Conservation (phyloP, 1,140 invertebrate genomes). For the Drosophila hydei region DNA sequence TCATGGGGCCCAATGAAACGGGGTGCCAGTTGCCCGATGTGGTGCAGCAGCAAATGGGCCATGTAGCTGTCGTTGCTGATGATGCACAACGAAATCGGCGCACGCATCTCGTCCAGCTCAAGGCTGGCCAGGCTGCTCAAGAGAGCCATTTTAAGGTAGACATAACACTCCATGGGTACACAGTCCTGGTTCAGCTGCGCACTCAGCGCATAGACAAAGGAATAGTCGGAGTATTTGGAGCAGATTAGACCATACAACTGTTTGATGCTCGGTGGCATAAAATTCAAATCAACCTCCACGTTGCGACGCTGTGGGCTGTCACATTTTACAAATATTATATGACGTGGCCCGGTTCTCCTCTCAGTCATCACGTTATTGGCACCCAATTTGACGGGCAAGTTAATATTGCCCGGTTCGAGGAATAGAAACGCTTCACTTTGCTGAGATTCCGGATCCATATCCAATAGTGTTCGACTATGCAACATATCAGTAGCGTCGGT, state of each 20-base stretch:
- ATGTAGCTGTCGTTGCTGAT: slow-evolving; percentile 56
- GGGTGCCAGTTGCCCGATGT: slow-evolving; percentile 63
- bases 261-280: slow-evolving; percentile 48
- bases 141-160: slow-evolving; percentile 71
- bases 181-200: slow-evolving; percentile 66
- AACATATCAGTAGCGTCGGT: neutral
- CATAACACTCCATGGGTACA: slow-evolving; percentile 76
- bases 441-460: slow-evolving; percentile 38
- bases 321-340: slow-evolving; percentile 10
- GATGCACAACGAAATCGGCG: slow-evolving; percentile 69
- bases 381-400: neutral
- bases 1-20: slow-evolving; percentile 70
- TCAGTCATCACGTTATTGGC: neutral
- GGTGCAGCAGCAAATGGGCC: slow-evolving; percentile 51
- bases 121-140: slow-evolving; percentile 67
- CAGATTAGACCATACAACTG: slow-evolving; percentile 57
- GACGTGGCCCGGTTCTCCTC: neutral
- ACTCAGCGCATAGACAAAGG: slow-evolving; percentile 69
- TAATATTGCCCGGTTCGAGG: neutral
- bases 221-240: slow-evolving; percentile 67
- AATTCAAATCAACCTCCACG: slow-evolving; percentile 38
- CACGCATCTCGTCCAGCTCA: slow-evolving; percentile 52
- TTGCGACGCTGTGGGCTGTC: neutral
- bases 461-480: slow-evolving; percentile 25
- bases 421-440: slow-evolving; percentile 1